Evolutionary conservation across 2,113 vertebrate species (phyloP), one percentile per base, ranked within the genome.

Genomic region (Percopsis transmontana): DNA sequence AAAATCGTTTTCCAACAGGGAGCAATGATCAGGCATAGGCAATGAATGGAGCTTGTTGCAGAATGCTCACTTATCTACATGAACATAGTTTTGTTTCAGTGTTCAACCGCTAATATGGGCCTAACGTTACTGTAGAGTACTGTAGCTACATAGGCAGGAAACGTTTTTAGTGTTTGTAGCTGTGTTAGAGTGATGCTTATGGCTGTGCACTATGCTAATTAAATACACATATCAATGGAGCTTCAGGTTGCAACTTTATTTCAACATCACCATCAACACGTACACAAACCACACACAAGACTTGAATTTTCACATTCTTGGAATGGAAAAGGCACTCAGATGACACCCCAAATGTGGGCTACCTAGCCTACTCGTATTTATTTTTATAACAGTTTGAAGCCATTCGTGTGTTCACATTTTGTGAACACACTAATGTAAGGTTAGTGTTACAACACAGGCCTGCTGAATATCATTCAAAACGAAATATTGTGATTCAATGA

Each of bases 191-290:
- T 7, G 8, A 33, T 33, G 27, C 27, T 33, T 33, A 33, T 33
- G 27, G 3, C 27, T 7, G 8, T 33, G 27, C 8, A 6, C 27
- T 33, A 33, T 33, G 27, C 27, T 33, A 33, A 14, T 45, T 45
- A 45, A 12, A 76, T 39, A 81, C 41, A 66, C 13, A 23, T 33
- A 11, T 19, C 60, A 52, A 13, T 16, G 15, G 54, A 40, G 47
- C 62, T 76, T 69, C 10, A 72, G 82, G 61, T 50, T 74, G 68
- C 44, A 57, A 54, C 66, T 87, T 90, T 90, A 86, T 84, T 90
- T 85, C 45, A 78, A 52, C 48, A 3, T 70, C 24, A 68, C 42
- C 63, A 15, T 60, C 24, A 74, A 53, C 64, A 77, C 65, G 27
- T 20, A 27, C 72, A 54, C 19, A 69, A 33, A 78, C 59, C 56